Conservation (phyloP, 2,888 invertebrate species). For the Melanophora roralis region DNA sequence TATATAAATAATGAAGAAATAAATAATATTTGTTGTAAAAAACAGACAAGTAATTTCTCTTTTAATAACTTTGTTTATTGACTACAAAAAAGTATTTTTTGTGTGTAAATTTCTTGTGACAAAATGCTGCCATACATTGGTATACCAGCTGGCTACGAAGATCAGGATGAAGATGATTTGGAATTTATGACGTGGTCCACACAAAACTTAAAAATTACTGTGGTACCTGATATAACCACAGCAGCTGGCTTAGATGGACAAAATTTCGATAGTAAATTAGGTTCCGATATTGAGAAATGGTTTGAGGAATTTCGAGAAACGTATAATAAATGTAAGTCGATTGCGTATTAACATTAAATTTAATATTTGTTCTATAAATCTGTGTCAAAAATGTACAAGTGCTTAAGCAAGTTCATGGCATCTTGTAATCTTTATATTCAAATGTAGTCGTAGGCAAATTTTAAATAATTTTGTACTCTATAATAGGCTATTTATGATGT, state of each 20-base stretch:
- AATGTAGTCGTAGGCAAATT: too few relatives aligned
- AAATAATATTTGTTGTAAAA: too few relatives aligned
- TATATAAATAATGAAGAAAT: too few relatives aligned
- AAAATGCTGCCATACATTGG: constrained; percentile 45
- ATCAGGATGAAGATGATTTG: constrained; percentile 68
- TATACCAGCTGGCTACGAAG: constrained; percentile 74
- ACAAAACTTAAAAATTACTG: constrained; percentile 73
- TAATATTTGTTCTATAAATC: too few relatives aligned
- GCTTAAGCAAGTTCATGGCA: too few relatives aligned
- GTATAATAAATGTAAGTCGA: constrained; percentile 72
- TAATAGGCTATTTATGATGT: too few relatives aligned
- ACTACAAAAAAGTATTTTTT: not conserved
- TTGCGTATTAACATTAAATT: too few relatives aligned
- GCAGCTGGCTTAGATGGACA: constrained; percentile 74
- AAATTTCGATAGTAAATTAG: constrained; percentile 73
- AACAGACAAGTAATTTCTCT: not conserved
- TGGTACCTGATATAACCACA: constrained; percentile 74
- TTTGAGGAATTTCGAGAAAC: constrained; percentile 71
- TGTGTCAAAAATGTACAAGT: too few relatives aligned
- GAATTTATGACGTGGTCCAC: constrained; percentile 63
- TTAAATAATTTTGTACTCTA: too few relatives aligned
- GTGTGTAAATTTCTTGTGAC: not conserved
- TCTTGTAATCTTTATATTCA: too few relatives aligned
- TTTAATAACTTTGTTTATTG: not conserved
- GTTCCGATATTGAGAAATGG: constrained; percentile 68